A percentile compares a stretch with the other conserved stretches of the same genome.
Conservation (phyloP, 2,797 vertebrate species). For the Nothura maculosa region DNA sequence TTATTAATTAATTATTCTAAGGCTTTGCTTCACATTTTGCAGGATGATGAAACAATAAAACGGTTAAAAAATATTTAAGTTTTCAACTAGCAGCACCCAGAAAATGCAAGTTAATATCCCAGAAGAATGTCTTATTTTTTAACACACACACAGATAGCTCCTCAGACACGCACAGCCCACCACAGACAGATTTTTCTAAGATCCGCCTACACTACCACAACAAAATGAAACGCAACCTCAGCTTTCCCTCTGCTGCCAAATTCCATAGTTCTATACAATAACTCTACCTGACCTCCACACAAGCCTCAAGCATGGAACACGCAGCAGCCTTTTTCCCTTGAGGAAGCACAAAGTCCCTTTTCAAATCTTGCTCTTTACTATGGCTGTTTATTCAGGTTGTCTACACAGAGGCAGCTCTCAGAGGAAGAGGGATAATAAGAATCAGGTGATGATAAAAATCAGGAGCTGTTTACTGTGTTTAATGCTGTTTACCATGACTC, state of each 20-base stretch:
- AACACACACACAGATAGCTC: background rate
- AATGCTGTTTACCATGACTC: background rate
- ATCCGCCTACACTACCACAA: background rate
- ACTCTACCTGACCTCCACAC: background rate
- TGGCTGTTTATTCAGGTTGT: background rate
- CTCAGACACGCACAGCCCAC: background rate
- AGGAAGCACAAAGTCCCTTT: background rate
- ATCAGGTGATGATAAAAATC: background rate
- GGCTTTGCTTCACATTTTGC: background rate
- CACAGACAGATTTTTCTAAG: background rate
- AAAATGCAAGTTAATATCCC: accelerated
- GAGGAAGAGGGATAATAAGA: accelerated
- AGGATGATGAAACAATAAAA: background rate
- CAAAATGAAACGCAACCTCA: background rate
- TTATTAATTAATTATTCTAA: background rate
- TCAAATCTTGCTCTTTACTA: background rate
- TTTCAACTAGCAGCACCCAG: background rate
- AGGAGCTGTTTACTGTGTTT: background rate
- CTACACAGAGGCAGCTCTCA: background rate
- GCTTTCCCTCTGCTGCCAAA: background rate
- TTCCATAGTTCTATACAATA: background rate
- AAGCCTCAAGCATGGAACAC: background rate
- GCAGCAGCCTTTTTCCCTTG: background rate
- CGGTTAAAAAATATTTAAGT: background rate
- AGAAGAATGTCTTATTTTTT: background rate